Evolutionary conservation across 1,140 invertebrate species (phyloP), one percentile per base, ranked within the genome.

Genomic region (Pogonus chalceus): DNA sequence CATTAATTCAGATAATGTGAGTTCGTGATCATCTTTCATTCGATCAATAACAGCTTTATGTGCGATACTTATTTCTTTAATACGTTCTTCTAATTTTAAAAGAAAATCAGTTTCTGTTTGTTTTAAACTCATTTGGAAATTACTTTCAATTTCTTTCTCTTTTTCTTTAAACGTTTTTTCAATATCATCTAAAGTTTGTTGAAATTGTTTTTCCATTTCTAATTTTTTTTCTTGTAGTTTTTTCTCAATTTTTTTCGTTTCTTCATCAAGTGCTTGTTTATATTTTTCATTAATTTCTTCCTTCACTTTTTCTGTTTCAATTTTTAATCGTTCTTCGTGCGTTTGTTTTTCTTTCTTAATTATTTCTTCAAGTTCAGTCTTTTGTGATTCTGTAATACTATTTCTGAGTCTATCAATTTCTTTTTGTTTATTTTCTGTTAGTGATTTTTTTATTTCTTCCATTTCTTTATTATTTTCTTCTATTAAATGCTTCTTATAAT

Each of bases 1-100:
- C 54, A 78, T 75, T 4, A 83, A 59, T 51, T 83, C 79, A 4
- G 76, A 71, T 18, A 77, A 65, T 20, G 75, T 66, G 51, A 70
- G 66, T 0, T 68, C 61, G 57, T 79, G 76, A 49, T 78, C 76
- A 52, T 68, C 64, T 51, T 72, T 74, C 23, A 78, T 57, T 47
- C 75, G 73, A 49, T 72, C 69, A 55, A 77, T 62, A 23, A 71
- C 68, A 0, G 66, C 61, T 49, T 76, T 76, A 55, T 79, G 76
- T 20, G 73, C 73, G 51, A 68, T 64, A 1, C 72, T 68, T 1
- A 78, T 59, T 48, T 71, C 67, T 35, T 68, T 65, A 9, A 71
- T 71, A 58, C 72, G 72, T 51, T 60, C 62, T 24, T 77, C 74
- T 47, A 77, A 62, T 56, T 72, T 61, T 49, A 64, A 61, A 1